phyloP scores from a whole-genome alignment of 1,140 invertebrate genomes.

The Atta colombica region DNA sequence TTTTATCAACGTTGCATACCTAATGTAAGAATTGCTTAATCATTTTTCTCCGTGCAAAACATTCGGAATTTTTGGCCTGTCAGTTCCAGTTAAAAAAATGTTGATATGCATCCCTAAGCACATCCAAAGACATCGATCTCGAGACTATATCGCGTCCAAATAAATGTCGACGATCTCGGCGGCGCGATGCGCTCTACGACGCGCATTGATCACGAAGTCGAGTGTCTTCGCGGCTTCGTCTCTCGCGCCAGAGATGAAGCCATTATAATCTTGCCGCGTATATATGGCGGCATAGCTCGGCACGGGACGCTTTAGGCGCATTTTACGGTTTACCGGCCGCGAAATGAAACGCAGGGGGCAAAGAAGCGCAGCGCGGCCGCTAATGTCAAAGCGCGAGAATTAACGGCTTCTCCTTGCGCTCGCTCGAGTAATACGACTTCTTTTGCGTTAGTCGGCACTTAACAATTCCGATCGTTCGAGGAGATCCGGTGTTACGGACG shows the following conservation, averaged over 20 bases:
- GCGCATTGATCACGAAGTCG: background rate
- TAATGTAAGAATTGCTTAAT: too few relatives aligned
- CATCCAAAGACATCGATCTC: background rate
- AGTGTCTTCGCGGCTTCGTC: background rate
- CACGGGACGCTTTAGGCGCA: constrained; percentile 34
- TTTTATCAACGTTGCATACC: too few relatives aligned
- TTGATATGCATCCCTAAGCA: background rate
- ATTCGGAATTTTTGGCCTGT: too few relatives aligned
- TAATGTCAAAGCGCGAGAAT: constrained; percentile 72
- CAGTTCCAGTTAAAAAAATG: too few relatives aligned
- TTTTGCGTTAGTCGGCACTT: constrained; percentile 47
- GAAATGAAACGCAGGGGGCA: constrained; percentile 64
- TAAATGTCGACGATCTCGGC: constrained; percentile 3
- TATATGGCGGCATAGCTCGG: constrained; percentile 25
- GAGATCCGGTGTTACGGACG: constrained; percentile 70
- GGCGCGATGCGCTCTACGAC: background rate
- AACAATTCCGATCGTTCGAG: constrained; percentile 25
- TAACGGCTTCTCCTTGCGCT: constrained; percentile 63
- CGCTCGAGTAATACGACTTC: constrained; percentile 44
- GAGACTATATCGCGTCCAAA: background rate
- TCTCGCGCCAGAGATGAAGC: constrained; percentile 54
- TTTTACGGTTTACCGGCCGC: constrained; percentile 71
- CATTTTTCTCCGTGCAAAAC: too few relatives aligned
- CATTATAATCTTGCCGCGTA: constrained; percentile 62
- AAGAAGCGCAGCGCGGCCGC: constrained; percentile 58